phyloP scores from a whole-genome alignment of 1,140 invertebrate genomes.

The Bombus waltoni region DNA sequence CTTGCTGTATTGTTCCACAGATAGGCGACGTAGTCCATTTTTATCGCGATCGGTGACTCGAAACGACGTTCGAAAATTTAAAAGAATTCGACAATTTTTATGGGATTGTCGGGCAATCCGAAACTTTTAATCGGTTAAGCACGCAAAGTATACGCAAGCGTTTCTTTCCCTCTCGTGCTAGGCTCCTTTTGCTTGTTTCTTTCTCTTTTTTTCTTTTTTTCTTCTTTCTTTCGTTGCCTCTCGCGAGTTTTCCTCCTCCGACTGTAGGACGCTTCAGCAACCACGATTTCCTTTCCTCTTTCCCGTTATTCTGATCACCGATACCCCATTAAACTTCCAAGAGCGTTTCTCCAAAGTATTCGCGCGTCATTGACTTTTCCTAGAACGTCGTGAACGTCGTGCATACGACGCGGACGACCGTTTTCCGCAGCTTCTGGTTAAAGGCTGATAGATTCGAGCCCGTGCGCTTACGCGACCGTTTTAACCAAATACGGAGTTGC shows the following conservation, averaged over 20 bases:
- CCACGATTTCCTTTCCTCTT: neutral
- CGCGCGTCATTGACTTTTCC: conserved; percentile 41
- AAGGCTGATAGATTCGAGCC: neutral
- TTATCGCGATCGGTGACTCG: too few relatives aligned
- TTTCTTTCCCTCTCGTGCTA: too few relatives aligned
- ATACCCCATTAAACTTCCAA: conserved; percentile 59
- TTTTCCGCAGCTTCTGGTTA: neutral
- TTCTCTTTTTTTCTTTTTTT: neutral
- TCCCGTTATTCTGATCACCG: conserved; percentile 28
- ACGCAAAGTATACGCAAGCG: too few relatives aligned
- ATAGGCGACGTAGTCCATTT: too few relatives aligned
- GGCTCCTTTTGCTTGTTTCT: neutral
- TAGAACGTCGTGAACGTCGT: neutral
- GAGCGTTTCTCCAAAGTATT: conserved; percentile 47
- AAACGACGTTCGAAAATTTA: too few relatives aligned
- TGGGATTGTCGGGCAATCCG: too few relatives aligned
- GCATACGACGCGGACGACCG: too few relatives aligned
- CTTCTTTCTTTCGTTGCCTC: conserved; percentile 2
- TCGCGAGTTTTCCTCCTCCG: neutral
- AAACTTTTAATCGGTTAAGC: too few relatives aligned
- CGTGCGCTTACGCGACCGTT: too few relatives aligned
- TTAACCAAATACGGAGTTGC: too few relatives aligned
- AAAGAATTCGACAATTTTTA: too few relatives aligned
- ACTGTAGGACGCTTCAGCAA: neutral
- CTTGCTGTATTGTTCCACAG: too few relatives aligned